A percentile compares a stretch with the other conserved stretches of the same genome.
Conservation (phyloP, 1,140 invertebrate genomes). For the Daktulosphaira vitifoliae region DNA sequence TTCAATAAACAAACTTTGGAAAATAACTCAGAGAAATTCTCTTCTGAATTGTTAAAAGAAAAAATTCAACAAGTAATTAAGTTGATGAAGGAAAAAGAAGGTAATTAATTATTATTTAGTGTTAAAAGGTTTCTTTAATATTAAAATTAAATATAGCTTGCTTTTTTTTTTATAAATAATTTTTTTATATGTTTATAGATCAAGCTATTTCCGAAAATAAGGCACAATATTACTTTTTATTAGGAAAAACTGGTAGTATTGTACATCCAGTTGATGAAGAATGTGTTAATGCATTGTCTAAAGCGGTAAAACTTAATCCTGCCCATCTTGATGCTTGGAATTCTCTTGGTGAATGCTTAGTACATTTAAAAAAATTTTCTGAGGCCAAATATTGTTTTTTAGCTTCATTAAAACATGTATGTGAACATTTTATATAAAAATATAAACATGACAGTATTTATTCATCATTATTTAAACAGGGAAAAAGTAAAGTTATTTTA, state of each 20-base stretch:
- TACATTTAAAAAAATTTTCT: conserved; percentile 73
- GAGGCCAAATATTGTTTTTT: conserved; percentile 79
- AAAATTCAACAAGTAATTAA: background rate
- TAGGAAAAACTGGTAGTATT: conserved; percentile 69
- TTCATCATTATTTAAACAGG: conserved; percentile 50
- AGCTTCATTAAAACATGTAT: conserved; percentile 69
- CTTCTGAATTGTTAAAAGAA: background rate
- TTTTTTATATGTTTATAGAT: conserved; percentile 37
- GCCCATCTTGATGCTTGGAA: conserved; percentile 78
- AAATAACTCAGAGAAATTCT: background rate
- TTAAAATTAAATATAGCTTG: too few relatives aligned
- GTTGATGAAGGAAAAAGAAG: conserved; percentile 15
- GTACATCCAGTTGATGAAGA: conserved; percentile 56
- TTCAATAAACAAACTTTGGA: background rate
- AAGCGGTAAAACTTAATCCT: conserved; percentile 77
- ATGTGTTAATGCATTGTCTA: conserved; percentile 64
- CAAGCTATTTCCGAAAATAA: conserved; percentile 47
- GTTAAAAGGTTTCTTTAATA: too few relatives aligned
- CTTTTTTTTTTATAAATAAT: conserved; percentile 37
- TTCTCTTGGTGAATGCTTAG: conserved; percentile 80
- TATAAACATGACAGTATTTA: too few relatives aligned
- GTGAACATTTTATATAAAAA: too few relatives aligned
- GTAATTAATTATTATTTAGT: background rate
- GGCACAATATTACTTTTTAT: conserved; percentile 63
- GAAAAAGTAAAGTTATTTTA: conserved; percentile 67